Percentiles rank a stretch among this genome's conserved stretches.
Conservation (phyloP, 37 sponge, comb jelly and placozoan genomes). For the Dysidea cf. avara region DNA sequence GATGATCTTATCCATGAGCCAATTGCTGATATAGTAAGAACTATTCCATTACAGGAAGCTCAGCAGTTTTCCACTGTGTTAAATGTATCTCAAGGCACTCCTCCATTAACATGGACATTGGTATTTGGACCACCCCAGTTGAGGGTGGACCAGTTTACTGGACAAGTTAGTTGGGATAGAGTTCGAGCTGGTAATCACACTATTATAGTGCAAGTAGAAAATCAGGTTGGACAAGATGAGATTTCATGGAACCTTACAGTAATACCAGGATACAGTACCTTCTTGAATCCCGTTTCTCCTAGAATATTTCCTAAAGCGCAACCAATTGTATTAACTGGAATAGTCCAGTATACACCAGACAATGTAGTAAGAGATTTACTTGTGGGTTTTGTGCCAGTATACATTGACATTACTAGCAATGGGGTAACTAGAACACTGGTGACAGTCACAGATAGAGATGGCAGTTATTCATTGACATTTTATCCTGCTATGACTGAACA, state of each 20-base stretch:
- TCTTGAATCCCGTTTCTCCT: constrained; percentile 5
- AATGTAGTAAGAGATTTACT: constrained; percentile 1
- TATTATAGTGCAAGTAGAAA: constrained; percentile 6
- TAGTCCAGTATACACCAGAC: background rate
- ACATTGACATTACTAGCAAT: constrained; percentile 15
- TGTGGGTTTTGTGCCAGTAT: constrained; percentile 24
- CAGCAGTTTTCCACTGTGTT: background rate
- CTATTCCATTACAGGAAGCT: constrained; percentile 3
- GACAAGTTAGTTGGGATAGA: constrained; percentile 17
- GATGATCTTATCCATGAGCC: constrained; percentile 12
- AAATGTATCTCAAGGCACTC: constrained; percentile 11
- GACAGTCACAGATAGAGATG: constrained; percentile 10
- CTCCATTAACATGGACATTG: constrained; percentile 24
- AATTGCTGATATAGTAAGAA: constrained; percentile 1
- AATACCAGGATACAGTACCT: constrained; percentile 20
- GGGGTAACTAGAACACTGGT: constrained; percentile 2
- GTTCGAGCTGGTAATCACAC: constrained; percentile 37
- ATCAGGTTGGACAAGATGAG: constrained; percentile 7
- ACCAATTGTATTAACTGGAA: constrained; percentile 15
- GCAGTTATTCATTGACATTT: constrained; percentile 14
- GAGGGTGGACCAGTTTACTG: background rate
- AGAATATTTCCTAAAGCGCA: constrained; percentile 1
- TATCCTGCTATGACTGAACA: constrained; percentile 33
- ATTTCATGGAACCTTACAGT: constrained; percentile 9
- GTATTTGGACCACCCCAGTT: constrained; percentile 12